Base-by-base conservation (phyloP, 2,797 vertebrate genomes). In the Sebastes itinus region DNA sequence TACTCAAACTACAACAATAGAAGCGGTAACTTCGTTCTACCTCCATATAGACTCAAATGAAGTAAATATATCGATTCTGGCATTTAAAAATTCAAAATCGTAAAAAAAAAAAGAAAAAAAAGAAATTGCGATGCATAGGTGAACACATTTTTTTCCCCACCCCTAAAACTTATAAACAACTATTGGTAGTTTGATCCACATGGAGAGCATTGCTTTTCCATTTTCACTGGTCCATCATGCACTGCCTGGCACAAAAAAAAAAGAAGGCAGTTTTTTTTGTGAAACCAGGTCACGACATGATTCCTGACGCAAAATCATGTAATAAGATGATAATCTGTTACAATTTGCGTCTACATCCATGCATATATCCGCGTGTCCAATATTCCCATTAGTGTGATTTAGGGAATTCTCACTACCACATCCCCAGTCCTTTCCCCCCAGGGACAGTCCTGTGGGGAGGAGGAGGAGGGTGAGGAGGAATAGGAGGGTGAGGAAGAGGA, bases 401-500 rank as follows among this genome's bases (percentile, higher is more conserved):
- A 72, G 75, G 72, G 75, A 79, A 88, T 85, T 87, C 77, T 83
- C 83, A 20, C 78, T 72, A 72, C 68, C 77, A 91, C 80, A 87
- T 84, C 82, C 65, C 46, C 80, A 62, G 82, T 42, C 42, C 6
- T 42, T 71, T 70, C 80, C 66, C 72, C 91, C 85, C 49, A 75
- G 75, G 92, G 88, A 93, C 89, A 54, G 80, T 86, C 74, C 84
- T 72, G 80, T 77, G 78, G 73, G 82, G 80, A 68, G 55, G 72
- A 20, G 76, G 46, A 68, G 35, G 28, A 49, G 38, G 28, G 11
- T 7, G 54, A 38, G 18, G 32, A 67, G 18, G 18, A 1, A 3
- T 27, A 33, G 25, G 38, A 38, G 59, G 35, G 56, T 6, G 38
- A 42, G 38, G 38, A 42, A 16, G 38, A n/a, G 12, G 38, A 33